Evolutionary conservation across 1,140 invertebrate genomes (phyloP).

Genomic region (Drosophila watanabei): DNA sequence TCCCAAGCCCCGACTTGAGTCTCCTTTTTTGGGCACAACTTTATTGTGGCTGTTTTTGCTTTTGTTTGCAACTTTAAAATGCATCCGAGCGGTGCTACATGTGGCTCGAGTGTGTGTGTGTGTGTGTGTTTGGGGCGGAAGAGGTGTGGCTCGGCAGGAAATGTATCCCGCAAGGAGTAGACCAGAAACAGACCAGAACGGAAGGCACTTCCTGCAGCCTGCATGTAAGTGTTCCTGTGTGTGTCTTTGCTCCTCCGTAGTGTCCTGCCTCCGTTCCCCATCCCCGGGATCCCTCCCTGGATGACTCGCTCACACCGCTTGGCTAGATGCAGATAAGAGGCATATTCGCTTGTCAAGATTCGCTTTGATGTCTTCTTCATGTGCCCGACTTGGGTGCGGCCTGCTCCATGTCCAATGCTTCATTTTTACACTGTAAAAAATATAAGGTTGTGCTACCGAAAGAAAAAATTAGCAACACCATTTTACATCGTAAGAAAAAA

Average conservation of each 20-base stretch:
- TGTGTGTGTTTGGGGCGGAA: neutral
- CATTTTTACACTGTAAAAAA: constrained; percentile 12
- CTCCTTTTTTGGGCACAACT: constrained; percentile 42
- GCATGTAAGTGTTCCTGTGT: constrained; percentile 13
- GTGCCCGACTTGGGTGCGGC: constrained; percentile 68
- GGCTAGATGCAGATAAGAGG: constrained; percentile 76
- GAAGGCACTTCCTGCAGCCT: constrained; percentile 57
- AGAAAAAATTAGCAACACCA: too few relatives aligned
- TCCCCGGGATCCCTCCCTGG: neutral
- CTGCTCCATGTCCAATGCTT: constrained; percentile 26
- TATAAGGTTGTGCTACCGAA: too few relatives aligned
- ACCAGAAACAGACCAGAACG: constrained; percentile 40
- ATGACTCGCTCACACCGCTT: constrained; percentile 6
- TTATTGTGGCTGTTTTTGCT: constrained; percentile 50
- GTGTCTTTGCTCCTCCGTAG: constrained; percentile 15
- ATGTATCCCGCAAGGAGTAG: constrained; percentile 71
- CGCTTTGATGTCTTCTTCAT: constrained; percentile 83
- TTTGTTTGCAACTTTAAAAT: constrained; percentile 72
- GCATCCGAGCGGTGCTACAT: constrained; percentile 53
- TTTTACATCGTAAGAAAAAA: too few relatives aligned
- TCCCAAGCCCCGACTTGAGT: constrained; percentile 27
- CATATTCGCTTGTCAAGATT: constrained; percentile 78
- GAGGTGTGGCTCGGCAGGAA: constrained; percentile 53
- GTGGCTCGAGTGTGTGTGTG: constrained; percentile 3
- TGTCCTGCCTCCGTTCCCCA: constrained; percentile 12